phyloP scores from a whole-genome alignment of 1,140 invertebrate genomes.

The Cyclargus thomasi region DNA sequence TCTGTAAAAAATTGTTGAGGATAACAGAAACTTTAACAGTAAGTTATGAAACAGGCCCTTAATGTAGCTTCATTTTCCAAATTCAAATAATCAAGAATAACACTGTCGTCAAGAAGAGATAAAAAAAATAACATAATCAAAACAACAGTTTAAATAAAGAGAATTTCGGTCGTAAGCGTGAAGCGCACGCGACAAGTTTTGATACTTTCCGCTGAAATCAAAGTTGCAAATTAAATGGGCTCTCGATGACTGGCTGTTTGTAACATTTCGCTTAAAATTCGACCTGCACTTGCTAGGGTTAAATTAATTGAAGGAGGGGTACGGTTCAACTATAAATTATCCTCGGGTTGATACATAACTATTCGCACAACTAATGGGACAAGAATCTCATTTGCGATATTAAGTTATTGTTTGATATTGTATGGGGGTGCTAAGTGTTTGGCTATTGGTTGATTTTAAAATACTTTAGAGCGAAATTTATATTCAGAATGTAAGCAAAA shows the following conservation, averaged over 20 bases:
- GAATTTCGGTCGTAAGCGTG: background rate
- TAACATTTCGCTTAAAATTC: slow-evolving; percentile 32
- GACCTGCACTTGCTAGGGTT: slow-evolving; percentile 49
- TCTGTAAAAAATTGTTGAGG: too few relatives aligned
- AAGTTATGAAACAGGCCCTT: too few relatives aligned
- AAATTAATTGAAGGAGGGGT: slow-evolving; percentile 49
- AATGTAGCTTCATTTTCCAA: too few relatives aligned
- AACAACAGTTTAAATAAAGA: background rate
- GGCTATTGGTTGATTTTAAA: background rate
- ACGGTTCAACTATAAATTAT: slow-evolving; percentile 41
- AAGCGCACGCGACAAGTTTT: slow-evolving; percentile 18
- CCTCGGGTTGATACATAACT: slow-evolving; percentile 31
- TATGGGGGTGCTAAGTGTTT: background rate
- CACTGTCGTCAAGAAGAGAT: too few relatives aligned
- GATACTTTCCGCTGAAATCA: slow-evolving; percentile 29
- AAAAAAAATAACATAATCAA: background rate
- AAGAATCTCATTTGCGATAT: slow-evolving; percentile 21
- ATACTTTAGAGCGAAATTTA: background rate
- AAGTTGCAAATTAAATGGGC: slow-evolving; percentile 33
- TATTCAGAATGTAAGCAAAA: background rate
- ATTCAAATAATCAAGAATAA: too few relatives aligned
- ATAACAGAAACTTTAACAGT: too few relatives aligned
- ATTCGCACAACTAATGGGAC: slow-evolving; percentile 28
- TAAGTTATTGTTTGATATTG: slow-evolving; percentile 6
- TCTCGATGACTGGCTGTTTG: slow-evolving; percentile 49